These are phyloP conservation scores for Menidia beryllina DNA, from an alignment of 2,113 vertebrate genomes.

Conservation along the genomic window DNA sequence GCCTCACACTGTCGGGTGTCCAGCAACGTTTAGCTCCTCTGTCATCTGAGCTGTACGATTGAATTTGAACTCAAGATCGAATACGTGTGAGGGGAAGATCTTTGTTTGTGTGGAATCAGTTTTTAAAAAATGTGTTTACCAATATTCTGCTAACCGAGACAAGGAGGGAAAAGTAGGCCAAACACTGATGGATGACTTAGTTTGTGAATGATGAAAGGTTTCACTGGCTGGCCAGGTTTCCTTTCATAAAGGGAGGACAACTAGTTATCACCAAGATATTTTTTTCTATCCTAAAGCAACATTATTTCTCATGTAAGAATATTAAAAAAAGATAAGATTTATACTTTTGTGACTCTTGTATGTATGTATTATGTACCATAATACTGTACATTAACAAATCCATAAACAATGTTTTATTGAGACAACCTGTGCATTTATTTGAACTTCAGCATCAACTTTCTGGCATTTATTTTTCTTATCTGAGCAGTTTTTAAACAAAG, in stretches of 20 bases:
- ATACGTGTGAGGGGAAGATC: background rate
- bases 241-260: slow-evolving; percentile 43
- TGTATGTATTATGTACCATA: too few relatives aligned
- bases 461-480: background rate
- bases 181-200: slow-evolving; percentile 32
- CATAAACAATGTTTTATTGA: slow-evolving; percentile 71
- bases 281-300: slow-evolving; percentile 22
- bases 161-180: slow-evolving; percentile 34
- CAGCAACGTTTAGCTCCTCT: background rate
- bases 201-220: slow-evolving; percentile 46
- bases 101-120: slow-evolving; percentile 24
- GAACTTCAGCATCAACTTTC: background rate
- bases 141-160: slow-evolving; percentile 18
- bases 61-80: slow-evolving; percentile 35
- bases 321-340: slow-evolving; percentile 69
- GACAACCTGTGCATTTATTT: slow-evolving; percentile 14
- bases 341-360: slow-evolving; percentile 51
- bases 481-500: too few relatives aligned
- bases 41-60: slow-evolving; percentile 41
- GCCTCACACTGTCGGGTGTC: slow-evolving; percentile 5
- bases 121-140: slow-evolving; percentile 2
- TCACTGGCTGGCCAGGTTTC: slow-evolving; percentile 83
- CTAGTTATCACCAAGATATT: slow-evolving; percentile 30
- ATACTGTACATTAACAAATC: slow-evolving; percentile 77
- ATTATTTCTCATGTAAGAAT: slow-evolving; percentile 55